phyloP scores from a whole-genome alignment of 1,140 invertebrate genomes.

The Geopemphigus sp. region DNA sequence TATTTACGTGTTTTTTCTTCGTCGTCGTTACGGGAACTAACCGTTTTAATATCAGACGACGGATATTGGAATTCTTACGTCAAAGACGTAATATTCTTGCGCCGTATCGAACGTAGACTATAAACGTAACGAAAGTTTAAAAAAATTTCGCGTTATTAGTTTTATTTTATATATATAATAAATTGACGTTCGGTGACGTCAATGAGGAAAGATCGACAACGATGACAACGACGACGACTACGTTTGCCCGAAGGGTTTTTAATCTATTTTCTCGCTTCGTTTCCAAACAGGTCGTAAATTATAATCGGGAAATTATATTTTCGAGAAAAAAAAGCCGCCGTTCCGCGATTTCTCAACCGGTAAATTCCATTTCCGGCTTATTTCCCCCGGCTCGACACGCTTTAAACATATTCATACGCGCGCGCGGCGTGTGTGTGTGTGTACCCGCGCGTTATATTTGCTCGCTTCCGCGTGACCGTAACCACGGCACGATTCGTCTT shows the following conservation, averaged over 20 bases:
- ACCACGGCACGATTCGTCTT: too few relatives aligned
- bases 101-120: constrained; percentile 15
- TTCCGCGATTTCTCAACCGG: not conserved
- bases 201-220: not conserved
- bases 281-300: not conserved
- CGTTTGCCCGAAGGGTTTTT: not conserved
- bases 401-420: too few relatives aligned
- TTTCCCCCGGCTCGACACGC: not conserved
- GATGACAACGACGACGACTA: too few relatives aligned
- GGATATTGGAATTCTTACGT: constrained; percentile 25
- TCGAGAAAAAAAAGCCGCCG: not conserved
- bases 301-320: constrained; percentile 10
- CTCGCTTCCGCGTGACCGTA: too few relatives aligned
- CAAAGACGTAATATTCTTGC: constrained; percentile 14
- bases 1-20: too few relatives aligned
- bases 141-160: not conserved
- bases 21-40: not conserved
- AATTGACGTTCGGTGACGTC: not conserved
- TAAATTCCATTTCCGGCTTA: constrained; percentile 2
- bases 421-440: too few relatives aligned
- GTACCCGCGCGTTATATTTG: too few relatives aligned
- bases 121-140: too few relatives aligned
- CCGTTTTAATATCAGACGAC: constrained; percentile 30
- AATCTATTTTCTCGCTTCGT: not conserved
- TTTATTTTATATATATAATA: constrained; percentile 27